Conservation (phyloP, 2,888 invertebrate species). For the Pristionchus fissidentatus region DNA sequence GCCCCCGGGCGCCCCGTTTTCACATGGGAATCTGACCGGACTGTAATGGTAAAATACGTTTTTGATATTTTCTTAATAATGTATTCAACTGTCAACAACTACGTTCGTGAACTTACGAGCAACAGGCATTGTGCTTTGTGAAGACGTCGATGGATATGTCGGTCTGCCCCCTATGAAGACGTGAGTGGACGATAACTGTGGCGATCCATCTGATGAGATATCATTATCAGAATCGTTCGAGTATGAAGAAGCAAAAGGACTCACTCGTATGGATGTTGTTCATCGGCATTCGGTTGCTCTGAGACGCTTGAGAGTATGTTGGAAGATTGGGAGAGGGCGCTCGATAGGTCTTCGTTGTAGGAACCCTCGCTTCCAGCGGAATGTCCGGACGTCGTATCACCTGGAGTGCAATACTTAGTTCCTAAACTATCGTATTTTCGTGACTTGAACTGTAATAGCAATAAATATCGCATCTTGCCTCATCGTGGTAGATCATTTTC, state of each 20-base stretch:
- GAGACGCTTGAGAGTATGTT: constrained; percentile 6
- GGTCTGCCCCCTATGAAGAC: constrained; percentile 19
- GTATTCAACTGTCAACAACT: too few species aligned
- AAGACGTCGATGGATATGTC: background rate
- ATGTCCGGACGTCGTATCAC: background rate
- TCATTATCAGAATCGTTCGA: background rate
- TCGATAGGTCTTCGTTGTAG: constrained; percentile 7
- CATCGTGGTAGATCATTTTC: constrained; percentile 35
- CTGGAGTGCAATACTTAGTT: too few species aligned
- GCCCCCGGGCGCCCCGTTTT: too few species aligned
- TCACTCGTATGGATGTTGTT: background rate
- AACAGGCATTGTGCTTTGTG: too few species aligned
- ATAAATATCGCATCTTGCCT: background rate
- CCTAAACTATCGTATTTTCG: too few species aligned
- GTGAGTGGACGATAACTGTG: background rate
- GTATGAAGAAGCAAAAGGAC: background rate
- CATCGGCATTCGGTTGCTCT: constrained; percentile 5
- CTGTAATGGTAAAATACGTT: too few species aligned
- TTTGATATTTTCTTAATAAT: too few species aligned
- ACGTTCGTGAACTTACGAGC: too few species aligned
- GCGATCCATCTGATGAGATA: background rate
- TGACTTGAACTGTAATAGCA: background rate
- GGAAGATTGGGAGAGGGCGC: constrained; percentile 38
- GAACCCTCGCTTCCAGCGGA: background rate
- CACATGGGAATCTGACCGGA: too few species aligned